Base-by-base conservation (phyloP, 2,888 invertebrate species). In the Hemicrepidius hirtus region DNA sequence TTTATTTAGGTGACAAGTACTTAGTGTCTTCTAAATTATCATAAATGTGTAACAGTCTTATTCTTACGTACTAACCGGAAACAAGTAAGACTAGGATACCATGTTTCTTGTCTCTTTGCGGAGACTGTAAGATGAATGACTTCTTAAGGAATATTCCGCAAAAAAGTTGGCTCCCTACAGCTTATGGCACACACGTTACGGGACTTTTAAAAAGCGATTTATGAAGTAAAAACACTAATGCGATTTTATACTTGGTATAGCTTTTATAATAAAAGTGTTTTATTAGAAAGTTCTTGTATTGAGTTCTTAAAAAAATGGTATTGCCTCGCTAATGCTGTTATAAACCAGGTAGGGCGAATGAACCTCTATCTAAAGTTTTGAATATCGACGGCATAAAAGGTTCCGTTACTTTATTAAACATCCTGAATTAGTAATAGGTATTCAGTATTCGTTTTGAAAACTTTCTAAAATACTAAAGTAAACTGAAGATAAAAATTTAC, bases 201-300 rank as follows among this genome's bases (percentile, higher is more conserved):
- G 67, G 72, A 77, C 80, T 79, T 81, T 82, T 80, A 82, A 82
- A 82, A 80, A 74, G 78, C 79, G 80, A 82, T 81, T 80, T 82
- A 80, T 82, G 79, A 75, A 77, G 74, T 73, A 77, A 81, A 80
- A 80, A 78, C 68, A 73, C 63, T 80, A 80, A 80, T 79, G 40
- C 62, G 50, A 59, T 59, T 68, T 57, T 60, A 60, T 46, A 59
- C 49, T 50, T 50, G 13, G 57, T 41, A 24, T 44, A 28, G 60
- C 60, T 44, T 60, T 60, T 60, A 44, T 21, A 44, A 60, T 44
- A 60, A 60, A 60, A 44, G 24, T 24, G 60, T 60, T 60, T 60
- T 60, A 60, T 60, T 44, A 28, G 60, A 44, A 60, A 60, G 41
- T 60, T 60, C 41, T 60, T 60, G 35, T 57, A 37, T 35, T 37